Evolutionary conservation across 2,113 vertebrate species (phyloP), one percentile per base, ranked within the genome.

Genomic region (Nansenia antarctica): DNA sequence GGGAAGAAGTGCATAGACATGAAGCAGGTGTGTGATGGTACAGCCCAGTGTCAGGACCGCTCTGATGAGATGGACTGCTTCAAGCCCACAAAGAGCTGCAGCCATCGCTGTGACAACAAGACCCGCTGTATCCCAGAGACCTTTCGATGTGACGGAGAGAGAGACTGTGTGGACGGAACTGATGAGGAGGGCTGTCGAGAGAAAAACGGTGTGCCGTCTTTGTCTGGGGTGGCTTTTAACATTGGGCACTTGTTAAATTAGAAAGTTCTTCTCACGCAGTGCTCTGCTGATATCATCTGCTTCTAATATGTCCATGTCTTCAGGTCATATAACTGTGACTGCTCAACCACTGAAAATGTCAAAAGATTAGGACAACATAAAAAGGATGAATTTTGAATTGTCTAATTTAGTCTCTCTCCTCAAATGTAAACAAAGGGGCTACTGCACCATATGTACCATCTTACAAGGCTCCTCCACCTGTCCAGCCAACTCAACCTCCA

Each of bases 61-160:
- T 98, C 96, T 0, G 96, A 98, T 9, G 96, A 98, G 74, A 0
- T 1, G 0, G 72, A 78, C 68, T 98, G 96, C 87, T 88, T 77
- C 0, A 0, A 0, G 42, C 34, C 6, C 64, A 90, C 90, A 0
- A 90, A 86, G 18, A 87, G 86, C 8, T 98, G 96, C 0, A 91
- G 90, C 62, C 71, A 93, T 67, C 92, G 27, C 11, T 98, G 96
- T 9, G 88, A 93, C 0, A 52, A 90, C 1, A 78, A 84, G 26
- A 82, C 78, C 0, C 94, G 87, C 64, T 98, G 96, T 20, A 70
- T 98, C 71, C 94, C 95, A 0, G 76, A 89, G 20, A 93, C 79
- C 61, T 95, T 94, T 86, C 61, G 94, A 0, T 98, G 96, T 4
- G 95, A 97, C 0, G 93, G 95, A n/a, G 92, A 92, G 0, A 70